Conservation (phyloP, 1,140 invertebrate species). For the Mizuhopecten yessoensis region DNA sequence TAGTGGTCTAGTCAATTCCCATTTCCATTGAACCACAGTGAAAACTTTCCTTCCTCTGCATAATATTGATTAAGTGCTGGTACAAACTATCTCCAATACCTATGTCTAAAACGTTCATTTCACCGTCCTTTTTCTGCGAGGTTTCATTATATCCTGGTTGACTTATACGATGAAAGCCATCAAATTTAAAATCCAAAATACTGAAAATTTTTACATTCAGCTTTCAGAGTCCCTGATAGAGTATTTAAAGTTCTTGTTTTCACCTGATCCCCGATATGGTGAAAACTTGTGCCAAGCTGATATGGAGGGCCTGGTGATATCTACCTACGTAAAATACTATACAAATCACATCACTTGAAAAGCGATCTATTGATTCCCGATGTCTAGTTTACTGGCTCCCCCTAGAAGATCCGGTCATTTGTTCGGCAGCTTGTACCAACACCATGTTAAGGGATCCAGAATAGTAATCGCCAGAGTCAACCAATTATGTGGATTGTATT, state of each 20-base stretch:
- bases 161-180: background rate
- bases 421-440: background rate
- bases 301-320: background rate
- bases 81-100: background rate
- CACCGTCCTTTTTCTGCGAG: background rate
- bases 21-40: background rate
- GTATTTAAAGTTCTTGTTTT: background rate
- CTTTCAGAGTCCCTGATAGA: background rate
- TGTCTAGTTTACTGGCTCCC: conserved; percentile 8
- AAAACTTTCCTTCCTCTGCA: background rate
- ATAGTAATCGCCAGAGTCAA: background rate
- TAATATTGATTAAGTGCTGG: background rate
- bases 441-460: background rate
- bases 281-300: background rate
- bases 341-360: conserved; percentile 39
- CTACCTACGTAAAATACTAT: conserved; percentile 35
- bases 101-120: background rate
- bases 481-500: background rate
- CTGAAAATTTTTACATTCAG: background rate
- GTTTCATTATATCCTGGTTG: background rate
- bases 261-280: background rate
- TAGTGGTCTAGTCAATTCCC: background rate
- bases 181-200: background rate
- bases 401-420: background rate
- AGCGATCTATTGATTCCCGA: conserved; percentile 25